Evolutionary conservation across 2,113 vertebrate species (phyloP).

Genomic region (Neotoma lepida): DNA sequence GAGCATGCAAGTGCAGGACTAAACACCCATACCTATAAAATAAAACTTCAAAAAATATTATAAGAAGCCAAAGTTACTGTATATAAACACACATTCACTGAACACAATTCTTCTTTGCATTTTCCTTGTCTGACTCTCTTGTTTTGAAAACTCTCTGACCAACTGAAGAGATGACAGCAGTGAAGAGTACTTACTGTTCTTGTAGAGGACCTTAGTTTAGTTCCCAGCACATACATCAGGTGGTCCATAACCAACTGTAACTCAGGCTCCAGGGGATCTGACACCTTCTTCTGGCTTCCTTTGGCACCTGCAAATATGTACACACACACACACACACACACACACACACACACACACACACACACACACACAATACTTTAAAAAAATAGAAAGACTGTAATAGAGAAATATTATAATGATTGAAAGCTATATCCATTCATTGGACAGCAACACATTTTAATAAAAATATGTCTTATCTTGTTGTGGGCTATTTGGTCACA

Average conservation of each 20-base stretch:
- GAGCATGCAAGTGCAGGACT: neutral
- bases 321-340: neutral
- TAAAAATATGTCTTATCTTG: neutral
- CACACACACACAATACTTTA: neutral
- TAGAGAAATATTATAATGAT: constrained; percentile 25
- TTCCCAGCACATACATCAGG: neutral
- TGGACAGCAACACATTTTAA: neutral
- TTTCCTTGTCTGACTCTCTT: constrained; percentile 13
- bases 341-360: neutral
- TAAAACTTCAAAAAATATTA: neutral
- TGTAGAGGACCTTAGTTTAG: neutral
- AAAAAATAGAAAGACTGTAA: neutral
- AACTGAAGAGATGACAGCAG: neutral
- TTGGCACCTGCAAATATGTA: neutral
- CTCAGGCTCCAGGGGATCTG: neutral
- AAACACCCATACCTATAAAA: neutral
- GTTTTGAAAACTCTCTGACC: constrained; percentile 6
- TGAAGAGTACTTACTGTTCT: neutral
- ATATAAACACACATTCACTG: neutral
- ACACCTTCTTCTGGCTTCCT: neutral
- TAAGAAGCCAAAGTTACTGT: neutral
- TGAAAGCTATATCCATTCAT: neutral
- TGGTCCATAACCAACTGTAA: neutral
- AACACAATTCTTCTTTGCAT: neutral
- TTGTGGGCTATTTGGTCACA: neutral